Evolutionary conservation across 2,888 invertebrate genomes (phyloP).

Genomic region (Apodemia zela): DNA sequence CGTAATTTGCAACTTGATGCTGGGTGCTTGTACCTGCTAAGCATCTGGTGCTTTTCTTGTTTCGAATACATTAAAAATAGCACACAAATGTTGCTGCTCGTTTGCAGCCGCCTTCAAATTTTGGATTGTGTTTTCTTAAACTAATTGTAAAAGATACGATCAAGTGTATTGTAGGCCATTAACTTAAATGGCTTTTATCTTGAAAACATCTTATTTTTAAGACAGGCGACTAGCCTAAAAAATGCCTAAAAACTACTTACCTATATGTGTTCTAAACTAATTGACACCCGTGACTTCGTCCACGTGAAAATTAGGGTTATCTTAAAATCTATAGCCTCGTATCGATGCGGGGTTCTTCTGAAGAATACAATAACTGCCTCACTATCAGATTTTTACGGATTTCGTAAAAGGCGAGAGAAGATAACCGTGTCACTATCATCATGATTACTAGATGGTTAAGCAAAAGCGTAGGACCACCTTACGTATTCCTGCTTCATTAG

Average conservation of each 20-base stretch:
- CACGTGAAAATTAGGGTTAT: too few relatives aligned
- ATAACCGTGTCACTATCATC: too few relatives aligned
- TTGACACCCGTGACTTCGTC: too few relatives aligned
- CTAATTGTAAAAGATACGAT: not conserved
- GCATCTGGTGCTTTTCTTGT: slow-evolving; percentile 72
- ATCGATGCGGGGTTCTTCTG: too few relatives aligned
- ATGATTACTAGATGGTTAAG: too few relatives aligned
- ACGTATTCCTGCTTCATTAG: too few relatives aligned
- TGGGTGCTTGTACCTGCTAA: slow-evolving; percentile 65
- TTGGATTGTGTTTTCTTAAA: not conserved
- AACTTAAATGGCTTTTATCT: not conserved
- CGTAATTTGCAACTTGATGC: slow-evolving; percentile 73
- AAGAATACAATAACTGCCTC: too few relatives aligned
- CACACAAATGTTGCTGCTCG: slow-evolving; percentile 37
- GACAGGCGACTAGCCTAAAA: not conserved
- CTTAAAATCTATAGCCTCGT: too few relatives aligned
- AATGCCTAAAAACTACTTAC: not conserved
- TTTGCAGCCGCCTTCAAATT: slow-evolving; percentile 31
- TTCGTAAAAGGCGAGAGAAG: too few relatives aligned
- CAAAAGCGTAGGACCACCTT: too few relatives aligned
- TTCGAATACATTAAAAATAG: slow-evolving; percentile 60
- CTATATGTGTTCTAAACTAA: too few relatives aligned
- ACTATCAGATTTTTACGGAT: too few relatives aligned
- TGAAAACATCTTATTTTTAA: slow-evolving; percentile 7
- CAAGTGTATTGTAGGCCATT: not conserved